phyloP scores from a whole-genome alignment of 2,888 invertebrate genomes.

The Agrochola circellaris region DNA sequence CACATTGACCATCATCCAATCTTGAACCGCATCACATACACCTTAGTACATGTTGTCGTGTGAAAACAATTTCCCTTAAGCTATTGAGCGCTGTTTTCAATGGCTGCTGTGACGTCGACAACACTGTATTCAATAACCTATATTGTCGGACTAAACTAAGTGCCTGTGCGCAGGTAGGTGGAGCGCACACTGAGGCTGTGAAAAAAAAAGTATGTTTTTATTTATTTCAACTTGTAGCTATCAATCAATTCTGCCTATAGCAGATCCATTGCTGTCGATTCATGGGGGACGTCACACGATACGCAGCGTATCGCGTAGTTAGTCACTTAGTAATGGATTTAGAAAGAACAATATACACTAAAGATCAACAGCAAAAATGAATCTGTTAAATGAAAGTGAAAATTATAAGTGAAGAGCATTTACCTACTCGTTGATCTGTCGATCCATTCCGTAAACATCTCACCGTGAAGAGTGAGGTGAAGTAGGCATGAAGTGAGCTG shows the following conservation, averaged over 20 bases:
- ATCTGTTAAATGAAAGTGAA: too few species aligned
- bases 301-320: too few species aligned
- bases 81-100: conserved; percentile 60
- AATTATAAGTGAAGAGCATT: neutral
- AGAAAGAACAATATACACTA: too few species aligned
- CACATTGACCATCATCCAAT: neutral
- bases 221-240: too few species aligned
- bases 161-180: conserved; percentile 60
- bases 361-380: too few species aligned
- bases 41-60: conserved; percentile 43
- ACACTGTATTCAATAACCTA: conserved; percentile 66
- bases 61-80: conserved; percentile 63
- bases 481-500: too few species aligned
- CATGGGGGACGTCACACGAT: too few species aligned
- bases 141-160: conserved; percentile 64
- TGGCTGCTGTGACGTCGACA: conserved; percentile 46
- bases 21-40: conserved; percentile 16
- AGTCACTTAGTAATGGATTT: too few species aligned
- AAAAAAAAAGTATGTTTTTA: neutral
- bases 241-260: too few species aligned
- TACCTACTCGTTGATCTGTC: neutral
- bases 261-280: too few species aligned
- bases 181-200: conserved; percentile 21
- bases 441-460: too few species aligned
- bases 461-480: too few species aligned